Evolutionary conservation across 1,140 invertebrate species (phyloP).

Genomic region (Kradibia gibbosae): DNA sequence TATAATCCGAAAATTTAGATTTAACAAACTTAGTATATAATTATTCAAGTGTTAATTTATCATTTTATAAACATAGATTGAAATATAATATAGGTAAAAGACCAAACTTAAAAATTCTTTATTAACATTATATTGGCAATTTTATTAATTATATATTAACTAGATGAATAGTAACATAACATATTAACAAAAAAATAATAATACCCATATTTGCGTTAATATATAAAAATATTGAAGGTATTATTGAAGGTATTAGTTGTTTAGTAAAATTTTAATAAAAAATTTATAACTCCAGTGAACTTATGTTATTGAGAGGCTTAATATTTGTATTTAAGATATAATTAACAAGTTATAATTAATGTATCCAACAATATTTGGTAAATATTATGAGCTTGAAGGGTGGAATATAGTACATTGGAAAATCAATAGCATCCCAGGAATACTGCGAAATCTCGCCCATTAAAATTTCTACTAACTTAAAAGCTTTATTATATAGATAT

Average conservation of each 20-base stretch:
- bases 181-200: too few species aligned
- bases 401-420: not conserved
- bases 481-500: not conserved
- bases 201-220: too few species aligned
- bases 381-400: slow-evolving; percentile 19
- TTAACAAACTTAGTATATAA: too few species aligned
- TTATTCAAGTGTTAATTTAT: too few species aligned
- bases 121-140: too few species aligned
- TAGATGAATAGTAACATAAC: too few species aligned
- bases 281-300: not conserved
- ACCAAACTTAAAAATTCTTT: too few species aligned
- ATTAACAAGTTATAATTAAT: slow-evolving; percentile 18
- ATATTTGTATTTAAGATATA: not conserved
- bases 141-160: too few species aligned
- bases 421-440: slow-evolving; percentile 22
- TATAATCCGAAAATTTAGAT: not conserved
- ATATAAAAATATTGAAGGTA: too few species aligned
- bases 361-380: not conserved
- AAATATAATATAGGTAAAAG: too few species aligned
- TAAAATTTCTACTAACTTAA: not conserved
- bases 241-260: too few species aligned
- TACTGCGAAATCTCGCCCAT: not conserved
- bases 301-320: not conserved
- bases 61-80: too few species aligned
- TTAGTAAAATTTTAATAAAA: not conserved